Percentiles rank a stretch among this genome's conserved stretches.
phyloP scores from a whole-genome alignment of 2,113 vertebrate species.

The Turnix velox region DNA sequence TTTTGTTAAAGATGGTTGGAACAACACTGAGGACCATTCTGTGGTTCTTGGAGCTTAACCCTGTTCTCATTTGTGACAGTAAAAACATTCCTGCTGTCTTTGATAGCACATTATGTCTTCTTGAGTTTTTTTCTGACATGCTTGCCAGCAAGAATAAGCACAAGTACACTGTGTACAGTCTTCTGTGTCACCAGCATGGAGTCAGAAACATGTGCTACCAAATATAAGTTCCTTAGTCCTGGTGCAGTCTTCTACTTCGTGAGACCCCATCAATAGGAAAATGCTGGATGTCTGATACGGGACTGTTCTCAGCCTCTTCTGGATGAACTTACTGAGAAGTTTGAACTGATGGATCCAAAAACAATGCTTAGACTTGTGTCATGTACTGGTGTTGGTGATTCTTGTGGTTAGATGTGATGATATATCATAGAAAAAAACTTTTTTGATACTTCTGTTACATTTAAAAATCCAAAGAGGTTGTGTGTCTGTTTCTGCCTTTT shows the following conservation, averaged over 20 bases:
- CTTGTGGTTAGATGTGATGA: neutral
- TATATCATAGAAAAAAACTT: neutral
- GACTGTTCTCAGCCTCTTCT: neutral
- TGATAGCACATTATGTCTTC: neutral
- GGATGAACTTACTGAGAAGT: neutral
- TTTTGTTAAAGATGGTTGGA: neutral
- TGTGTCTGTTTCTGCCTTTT: accelerated
- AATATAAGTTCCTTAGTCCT: accelerated
- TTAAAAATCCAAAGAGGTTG: neutral
- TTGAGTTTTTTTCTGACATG: neutral
- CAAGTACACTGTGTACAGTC: neutral
- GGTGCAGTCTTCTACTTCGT: neutral
- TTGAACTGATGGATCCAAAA: neutral
- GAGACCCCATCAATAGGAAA: neutral
- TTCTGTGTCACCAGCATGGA: neutral
- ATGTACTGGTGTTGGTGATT: neutral
- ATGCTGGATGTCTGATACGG: accelerated
- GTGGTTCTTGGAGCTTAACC: neutral
- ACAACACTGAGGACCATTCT: neutral
- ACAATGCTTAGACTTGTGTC: neutral
- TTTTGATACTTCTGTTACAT: neutral
- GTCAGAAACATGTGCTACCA: accelerated
- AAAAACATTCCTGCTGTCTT: neutral
- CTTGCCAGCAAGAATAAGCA: neutral
- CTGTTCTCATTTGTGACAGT: neutral